Evolutionary conservation across 2,113 vertebrate species (phyloP), one percentile per base, ranked within the genome.

Genomic region (Plotosus lineatus): DNA sequence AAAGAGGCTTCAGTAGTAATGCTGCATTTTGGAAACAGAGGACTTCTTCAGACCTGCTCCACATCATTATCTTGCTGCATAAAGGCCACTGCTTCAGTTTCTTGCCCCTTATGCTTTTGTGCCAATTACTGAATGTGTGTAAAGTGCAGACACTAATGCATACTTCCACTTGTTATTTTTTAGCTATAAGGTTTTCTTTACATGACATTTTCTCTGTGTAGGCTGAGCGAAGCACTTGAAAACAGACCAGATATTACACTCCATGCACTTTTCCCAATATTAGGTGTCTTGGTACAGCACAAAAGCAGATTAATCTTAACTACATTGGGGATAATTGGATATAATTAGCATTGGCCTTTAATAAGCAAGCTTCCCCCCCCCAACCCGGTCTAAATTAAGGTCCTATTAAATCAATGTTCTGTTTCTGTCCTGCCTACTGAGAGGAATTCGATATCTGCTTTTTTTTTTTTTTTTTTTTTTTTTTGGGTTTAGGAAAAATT

Each of bases 121-220:
- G 84, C 84, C 79, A 87, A 80, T 85, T 79, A 73, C 77, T 85
- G 86, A 87, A 85, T 85, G 84, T 84, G 79, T 86, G 38, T 81
- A 78, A 83, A 46, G 75, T 81, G 60, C 46, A 78, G 42, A 51
- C 75, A 78, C 74, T 58, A 56, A 65, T 40, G 15, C 63, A 48
- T 38, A 82, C 50, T 82, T 61, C 81, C 48, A 82, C 65, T 33
- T 40, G 51, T 75, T 60, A 80, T 82, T 28, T 78, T 58, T 85
- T 85, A 40, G 66, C 55, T 55, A n/a, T 58, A 73, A 66, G 78
- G 42, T 66, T 66, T 75, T 61, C 26, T 48, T 75, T 63, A 17
- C 17, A 61, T 72, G 44, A 23, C 36, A 26, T 82, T 65, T 76
- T 80, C 55, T 48, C 77, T 71, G 14, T 26, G 19, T 33, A 38